Evolutionary conservation across 2,113 vertebrate species (phyloP).

Genomic region (Hippoglossus stenolepis): DNA sequence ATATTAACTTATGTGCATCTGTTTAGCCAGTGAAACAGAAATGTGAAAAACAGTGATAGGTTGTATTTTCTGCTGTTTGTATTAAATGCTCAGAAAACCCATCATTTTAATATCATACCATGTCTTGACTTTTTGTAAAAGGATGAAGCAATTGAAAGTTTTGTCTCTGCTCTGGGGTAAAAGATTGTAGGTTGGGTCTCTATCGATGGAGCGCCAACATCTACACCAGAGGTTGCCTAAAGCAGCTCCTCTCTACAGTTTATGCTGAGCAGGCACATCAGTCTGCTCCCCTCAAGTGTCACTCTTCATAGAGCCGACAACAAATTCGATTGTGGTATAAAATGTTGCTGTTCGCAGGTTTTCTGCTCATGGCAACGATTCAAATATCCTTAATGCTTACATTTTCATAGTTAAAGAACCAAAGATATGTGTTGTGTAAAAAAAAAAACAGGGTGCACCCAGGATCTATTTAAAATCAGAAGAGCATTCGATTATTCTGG

Average conservation of each 20-base stretch:
- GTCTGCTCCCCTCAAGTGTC: background rate
- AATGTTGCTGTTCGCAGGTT: background rate
- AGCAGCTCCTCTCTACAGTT: background rate
- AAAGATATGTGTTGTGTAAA: background rate
- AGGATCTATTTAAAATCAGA: background rate
- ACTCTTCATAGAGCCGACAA: background rate
- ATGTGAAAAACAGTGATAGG: background rate
- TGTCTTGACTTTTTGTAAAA: background rate
- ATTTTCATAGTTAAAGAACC: background rate
- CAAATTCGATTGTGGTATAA: background rate
- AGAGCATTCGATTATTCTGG: background rate
- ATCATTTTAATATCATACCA: background rate
- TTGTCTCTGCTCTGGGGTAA: background rate
- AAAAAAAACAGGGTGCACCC: background rate
- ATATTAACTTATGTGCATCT: no score
- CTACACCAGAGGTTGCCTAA: background rate
- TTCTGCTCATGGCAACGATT: background rate
- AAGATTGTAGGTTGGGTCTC: no score
- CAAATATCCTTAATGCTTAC: constrained; percentile 2
- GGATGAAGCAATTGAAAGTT: background rate
- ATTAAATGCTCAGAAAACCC: background rate
- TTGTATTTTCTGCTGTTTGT: no score
- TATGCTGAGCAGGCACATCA: constrained; percentile 2
- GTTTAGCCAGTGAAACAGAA: background rate
- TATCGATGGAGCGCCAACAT: background rate